Evolutionary conservation across 2,888 invertebrate genomes (phyloP).

Genomic region (Sclerodermus sp.): DNA sequence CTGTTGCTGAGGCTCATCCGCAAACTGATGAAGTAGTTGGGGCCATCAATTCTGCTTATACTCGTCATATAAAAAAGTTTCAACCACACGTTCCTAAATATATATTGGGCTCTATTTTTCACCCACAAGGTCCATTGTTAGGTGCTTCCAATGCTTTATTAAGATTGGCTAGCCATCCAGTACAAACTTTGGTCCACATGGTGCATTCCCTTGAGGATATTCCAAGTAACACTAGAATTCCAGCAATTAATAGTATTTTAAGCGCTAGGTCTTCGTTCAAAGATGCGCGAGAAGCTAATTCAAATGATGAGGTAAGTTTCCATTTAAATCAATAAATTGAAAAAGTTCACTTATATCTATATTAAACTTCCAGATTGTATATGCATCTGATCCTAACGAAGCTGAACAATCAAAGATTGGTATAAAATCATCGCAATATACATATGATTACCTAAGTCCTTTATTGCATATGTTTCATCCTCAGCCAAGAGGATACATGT

Average conservation of each 20-base stretch:
- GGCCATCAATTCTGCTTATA: background rate
- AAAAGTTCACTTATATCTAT: too few species aligned
- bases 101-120: conserved; percentile 11
- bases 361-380: background rate
- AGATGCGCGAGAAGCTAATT: too few species aligned
- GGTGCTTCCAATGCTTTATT: conserved; percentile 2
- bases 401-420: too few species aligned
- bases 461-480: conserved; percentile 1
- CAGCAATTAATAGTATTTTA: too few species aligned
- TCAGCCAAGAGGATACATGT: conserved; percentile 13
- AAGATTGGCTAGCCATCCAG: conserved; percentile 4
- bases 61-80: background rate
- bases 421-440: too few species aligned
- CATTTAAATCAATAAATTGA: background rate
- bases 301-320: background rate
- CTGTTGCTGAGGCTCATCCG: too few species aligned
- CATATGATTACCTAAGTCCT: background rate
- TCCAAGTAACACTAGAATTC: too few species aligned
- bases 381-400: background rate
- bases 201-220: background rate
- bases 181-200: conserved; percentile 1
- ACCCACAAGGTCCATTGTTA: conserved; percentile 10
- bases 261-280: too few species aligned
- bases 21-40: background rate
- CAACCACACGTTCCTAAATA: background rate